A percentile compares a stretch with the other conserved stretches of the same genome.
Conservation (phyloP, 1,140 invertebrate species). For the Drosophila orena region DNA sequence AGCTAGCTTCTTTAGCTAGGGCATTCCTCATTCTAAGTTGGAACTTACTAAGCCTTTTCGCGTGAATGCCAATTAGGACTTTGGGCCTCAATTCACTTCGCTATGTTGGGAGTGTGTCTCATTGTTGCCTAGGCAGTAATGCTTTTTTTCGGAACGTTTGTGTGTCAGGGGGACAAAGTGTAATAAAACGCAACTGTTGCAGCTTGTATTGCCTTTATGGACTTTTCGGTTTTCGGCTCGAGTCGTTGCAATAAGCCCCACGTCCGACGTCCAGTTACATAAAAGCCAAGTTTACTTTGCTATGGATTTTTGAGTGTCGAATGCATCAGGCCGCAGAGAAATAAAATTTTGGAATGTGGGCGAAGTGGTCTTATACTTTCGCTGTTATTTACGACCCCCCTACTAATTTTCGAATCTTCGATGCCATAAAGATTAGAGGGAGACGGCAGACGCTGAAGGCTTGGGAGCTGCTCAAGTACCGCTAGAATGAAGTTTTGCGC, state of each 20-base stretch:
- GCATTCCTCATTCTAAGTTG: conserved; percentile 12
- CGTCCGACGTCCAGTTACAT: conserved; percentile 45
- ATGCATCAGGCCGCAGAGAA: conserved; percentile 17
- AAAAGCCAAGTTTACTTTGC: conserved; percentile 25
- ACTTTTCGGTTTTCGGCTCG: conserved; percentile 7
- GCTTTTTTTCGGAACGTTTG: conserved; percentile 24
- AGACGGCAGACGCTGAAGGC: conserved; percentile 5
- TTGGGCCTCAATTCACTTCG: conserved; percentile 40
- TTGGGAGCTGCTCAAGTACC: conserved; percentile 25
- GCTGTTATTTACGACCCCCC: conserved; percentile 66
- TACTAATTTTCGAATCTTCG: conserved; percentile 63
- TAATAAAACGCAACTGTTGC: conserved; percentile 64
- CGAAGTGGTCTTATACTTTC: conserved; percentile 56
- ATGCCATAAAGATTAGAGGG: conserved; percentile 61
- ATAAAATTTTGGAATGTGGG: conserved; percentile 46
- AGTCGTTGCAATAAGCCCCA: conserved; percentile 44
- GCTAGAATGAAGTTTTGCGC: conserved; percentile 48
- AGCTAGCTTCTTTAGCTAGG: not conserved
- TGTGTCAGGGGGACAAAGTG: conserved; percentile 65
- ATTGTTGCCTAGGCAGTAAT: conserved; percentile 24
- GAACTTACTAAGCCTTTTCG: conserved; percentile 9
- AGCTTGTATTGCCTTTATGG: conserved; percentile 48
- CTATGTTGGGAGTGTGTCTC: conserved; percentile 27
- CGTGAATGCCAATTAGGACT: conserved; percentile 36
- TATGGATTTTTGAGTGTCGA: conserved; percentile 45